Percentiles rank a stretch among this genome's conserved stretches.
Evolutionary conservation across 2,113 vertebrate species (phyloP).

Genomic region (Eulacestoma nigropectus): DNA sequence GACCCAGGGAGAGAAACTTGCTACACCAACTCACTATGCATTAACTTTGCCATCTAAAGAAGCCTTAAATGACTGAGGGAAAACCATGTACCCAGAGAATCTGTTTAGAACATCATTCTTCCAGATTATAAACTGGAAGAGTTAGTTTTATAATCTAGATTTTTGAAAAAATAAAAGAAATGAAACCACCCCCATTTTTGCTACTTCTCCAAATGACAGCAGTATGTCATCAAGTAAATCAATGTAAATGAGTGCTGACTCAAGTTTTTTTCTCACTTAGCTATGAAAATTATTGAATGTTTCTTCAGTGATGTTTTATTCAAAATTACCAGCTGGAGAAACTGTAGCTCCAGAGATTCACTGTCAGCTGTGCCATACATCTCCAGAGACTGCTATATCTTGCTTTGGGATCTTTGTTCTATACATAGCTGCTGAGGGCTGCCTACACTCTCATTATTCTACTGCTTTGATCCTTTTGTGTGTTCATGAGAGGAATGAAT

Average conservation of each 20-base stretch:
- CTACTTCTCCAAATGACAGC: neutral
- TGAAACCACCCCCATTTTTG: neutral
- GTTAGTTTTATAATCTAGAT: neutral
- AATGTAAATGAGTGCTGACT: constrained; percentile 24
- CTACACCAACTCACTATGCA: neutral
- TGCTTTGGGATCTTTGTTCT: neutral
- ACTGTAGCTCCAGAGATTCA: neutral
- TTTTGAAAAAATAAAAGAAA: neutral
- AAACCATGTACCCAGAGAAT: neutral
- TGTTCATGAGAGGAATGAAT: neutral
- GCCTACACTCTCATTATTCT: neutral
- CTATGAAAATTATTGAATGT: neutral
- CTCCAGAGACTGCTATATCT: neutral
- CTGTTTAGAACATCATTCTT: neutral
- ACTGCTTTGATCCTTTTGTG: neutral
- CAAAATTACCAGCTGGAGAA: constrained; percentile 17
- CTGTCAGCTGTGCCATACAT: neutral
- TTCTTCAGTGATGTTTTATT: constrained; percentile 2
- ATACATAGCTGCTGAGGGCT: neutral
- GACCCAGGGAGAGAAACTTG: neutral
- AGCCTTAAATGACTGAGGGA: neutral
- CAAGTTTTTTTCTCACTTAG: neutral
- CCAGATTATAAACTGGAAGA: neutral
- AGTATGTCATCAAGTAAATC: neutral
- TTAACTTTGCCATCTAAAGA: neutral